Evolutionary conservation across 2,113 vertebrate species (phyloP), one percentile per base, ranked within the genome.

Genomic region (Tyrannus savana): DNA sequence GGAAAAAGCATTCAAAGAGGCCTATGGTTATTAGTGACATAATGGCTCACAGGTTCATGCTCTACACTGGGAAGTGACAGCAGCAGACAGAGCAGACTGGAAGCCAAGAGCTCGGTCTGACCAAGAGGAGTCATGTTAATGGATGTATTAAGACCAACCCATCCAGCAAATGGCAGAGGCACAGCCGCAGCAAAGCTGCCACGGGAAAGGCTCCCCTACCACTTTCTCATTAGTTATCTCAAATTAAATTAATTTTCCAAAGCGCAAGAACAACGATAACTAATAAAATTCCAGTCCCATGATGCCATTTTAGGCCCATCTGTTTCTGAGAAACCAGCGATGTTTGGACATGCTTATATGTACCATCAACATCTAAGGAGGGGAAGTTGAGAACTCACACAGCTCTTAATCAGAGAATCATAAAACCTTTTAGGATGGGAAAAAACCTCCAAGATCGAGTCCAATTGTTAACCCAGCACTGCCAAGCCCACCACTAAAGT

Each of bases 221-320:
- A 74, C 66, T 46, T 56, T 49, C 84, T 89, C 80, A 72, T 89
- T 82, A 72, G 52, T 90, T 86, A 85, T 49, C 80, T 52, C 66
- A 64, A 92, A 95, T 87, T 50, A 94, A 96, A 95, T 64, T 90
- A 68, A 41, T 87, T 95, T 84, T 86, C 94, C 80, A 81, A 89
- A 87, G 87, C 69, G 72, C 30, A 39, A 33, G 27, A 84, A 92
- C 72, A 81, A 92, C 2, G 14, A 74, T 41, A 93, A 78, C 60
- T 92, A 94, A 95, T 82, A 84, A 81, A 52, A 94, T 84, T 56
- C 53, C 42, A 30, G 87, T 84, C 94, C 77, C 84, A 33, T 11
- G 44, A 90, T 46, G 53, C 49, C 58, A 16, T 87, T 94, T 92
- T 12, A 81, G 7, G 13, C 71, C 62, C 56, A 62, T 84, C 76